Base-by-base conservation (phyloP, 2,797 vertebrate genomes). In the Sebastolobus alascanus region DNA sequence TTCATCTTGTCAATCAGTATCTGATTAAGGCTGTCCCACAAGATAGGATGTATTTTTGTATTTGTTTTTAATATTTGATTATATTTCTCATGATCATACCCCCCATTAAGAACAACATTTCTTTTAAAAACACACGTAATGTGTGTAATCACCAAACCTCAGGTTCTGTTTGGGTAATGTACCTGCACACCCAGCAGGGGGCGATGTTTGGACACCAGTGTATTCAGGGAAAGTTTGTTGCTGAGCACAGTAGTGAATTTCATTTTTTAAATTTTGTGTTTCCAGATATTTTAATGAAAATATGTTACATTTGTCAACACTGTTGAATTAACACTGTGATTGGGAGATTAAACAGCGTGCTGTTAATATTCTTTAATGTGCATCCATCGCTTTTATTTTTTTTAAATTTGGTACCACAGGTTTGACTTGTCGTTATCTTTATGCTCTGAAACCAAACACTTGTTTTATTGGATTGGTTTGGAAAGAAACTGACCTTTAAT, bases 151-250 rank as follows among this genome's bases (percentile, higher is more conserved):
- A 31, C 13, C 2, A 13, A 29, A n/a, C 31, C 11, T 31, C 2
- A n/a, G 37, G 18, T 9, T 5, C 14, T 3, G 16, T 65, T 2
- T n/a, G 3, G 4, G 33, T 33, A 78, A 9, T 82, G 13, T 54
- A 3, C 9, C 5, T 46, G 16, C 6, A 10, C 55, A 6, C 4
- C 84, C 84, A 91, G 76, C 90, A 94, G 92, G 73, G 67, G 88
- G 74, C 0, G 59, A 20, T 77, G 71, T 87, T 83, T 61, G 9
- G 29, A 35, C 68, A 70, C 8, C 56, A 9, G 43, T 10, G 29
- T 40, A 8, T 37, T 65, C 6, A 59, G 33, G 31, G 5, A 25
- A 18, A 11, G n/a, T 71, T 52, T 69, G 10, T 25, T 18, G 3
- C 9, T 58, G 40, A 67, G n/a, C n/a, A 27, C 7, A 70, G 25